A percentile compares a stretch with the other conserved stretches of the same genome.
Evolutionary conservation across 2,113 vertebrate genomes (phyloP).

Genomic region (Monarcha castaneiventris): DNA sequence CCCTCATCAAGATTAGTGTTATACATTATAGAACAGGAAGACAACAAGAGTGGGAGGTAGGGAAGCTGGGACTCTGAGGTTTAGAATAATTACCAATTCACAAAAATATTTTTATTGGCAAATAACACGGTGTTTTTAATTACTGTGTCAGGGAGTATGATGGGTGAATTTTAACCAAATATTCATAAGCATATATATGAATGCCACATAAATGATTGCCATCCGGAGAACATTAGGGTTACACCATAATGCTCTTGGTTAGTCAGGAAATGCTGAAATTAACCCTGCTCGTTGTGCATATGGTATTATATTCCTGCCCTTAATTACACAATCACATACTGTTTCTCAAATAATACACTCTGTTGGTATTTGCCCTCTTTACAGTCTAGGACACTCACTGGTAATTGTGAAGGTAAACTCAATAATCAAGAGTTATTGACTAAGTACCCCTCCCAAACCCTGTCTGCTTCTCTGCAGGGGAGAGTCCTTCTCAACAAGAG

Average conservation of each 20-base stretch:
- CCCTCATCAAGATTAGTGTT: conserved; percentile 10
- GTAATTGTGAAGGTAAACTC: conserved; percentile 39
- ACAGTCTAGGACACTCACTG: neutral
- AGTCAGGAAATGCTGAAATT: conserved; percentile 45
- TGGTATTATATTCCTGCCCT: conserved; percentile 26
- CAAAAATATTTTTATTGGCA: conserved; percentile 39
- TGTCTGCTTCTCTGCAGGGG: conserved; percentile 30
- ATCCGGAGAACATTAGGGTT: conserved; percentile 52
- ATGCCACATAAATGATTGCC: neutral
- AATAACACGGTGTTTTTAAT: conserved; percentile 44
- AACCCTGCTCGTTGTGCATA: conserved; percentile 2
- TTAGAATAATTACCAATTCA: conserved; percentile 12
- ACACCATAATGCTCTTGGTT: neutral
- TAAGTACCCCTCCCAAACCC: neutral
- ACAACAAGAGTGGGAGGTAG: neutral
- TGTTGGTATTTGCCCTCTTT: conserved; percentile 29
- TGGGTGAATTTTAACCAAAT: conserved; percentile 38
- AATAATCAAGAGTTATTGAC: conserved; percentile 18
- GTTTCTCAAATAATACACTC: conserved; percentile 40
- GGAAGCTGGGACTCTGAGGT: neutral
- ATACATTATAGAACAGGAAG: conserved; percentile 21
- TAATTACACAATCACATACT: conserved; percentile 44
- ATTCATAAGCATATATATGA: neutral
- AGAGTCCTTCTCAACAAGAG: neutral
- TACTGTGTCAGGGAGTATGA: neutral